phyloP scores from a whole-genome alignment of 2,113 vertebrate species.

The Phyllopteryx taeniolatus region DNA sequence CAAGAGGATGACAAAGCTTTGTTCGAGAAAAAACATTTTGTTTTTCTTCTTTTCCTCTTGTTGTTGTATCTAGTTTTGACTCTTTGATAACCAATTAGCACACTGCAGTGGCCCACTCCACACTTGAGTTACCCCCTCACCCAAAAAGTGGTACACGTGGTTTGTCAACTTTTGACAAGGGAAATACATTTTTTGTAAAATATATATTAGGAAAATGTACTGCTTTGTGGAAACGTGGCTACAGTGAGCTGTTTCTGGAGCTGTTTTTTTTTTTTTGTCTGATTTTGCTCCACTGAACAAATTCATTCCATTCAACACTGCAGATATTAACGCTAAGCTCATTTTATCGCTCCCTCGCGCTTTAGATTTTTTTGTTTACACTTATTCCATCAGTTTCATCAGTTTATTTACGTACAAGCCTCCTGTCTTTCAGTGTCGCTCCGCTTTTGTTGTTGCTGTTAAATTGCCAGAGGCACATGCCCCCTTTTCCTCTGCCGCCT shows the following conservation, averaged over 20 bases:
- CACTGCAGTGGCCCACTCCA: too few relatives aligned
- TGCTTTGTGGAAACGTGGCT: too few relatives aligned
- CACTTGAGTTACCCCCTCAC: too few relatives aligned
- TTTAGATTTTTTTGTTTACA: constrained; percentile 8
- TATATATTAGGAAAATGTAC: too few relatives aligned
- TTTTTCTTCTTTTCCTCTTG: background rate
- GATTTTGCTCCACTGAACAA: constrained; percentile 41
- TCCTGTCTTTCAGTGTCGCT: background rate
- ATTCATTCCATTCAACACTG: constrained; percentile 41
- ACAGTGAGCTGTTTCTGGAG: too few relatives aligned
- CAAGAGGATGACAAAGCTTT: too few relatives aligned
- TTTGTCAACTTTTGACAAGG: too few relatives aligned
- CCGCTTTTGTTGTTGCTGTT: background rate
- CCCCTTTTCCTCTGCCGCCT: background rate
- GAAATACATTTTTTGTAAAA: too few relatives aligned
- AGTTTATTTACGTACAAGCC: constrained; percentile 28
- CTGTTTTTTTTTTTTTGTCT: constrained; percentile 47
- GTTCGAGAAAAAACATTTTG: too few relatives aligned
- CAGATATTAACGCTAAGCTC: constrained; percentile 32
- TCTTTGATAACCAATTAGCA: too few relatives aligned
- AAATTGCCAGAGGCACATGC: background rate
- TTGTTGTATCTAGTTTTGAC: too few relatives aligned
- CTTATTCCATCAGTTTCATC: constrained; percentile 17
- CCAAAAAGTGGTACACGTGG: too few relatives aligned
- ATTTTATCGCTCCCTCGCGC: constrained; percentile 2